Evolutionary conservation across 2,113 vertebrate species (phyloP).

Genomic region (Myxocyprinus asiaticus): DNA sequence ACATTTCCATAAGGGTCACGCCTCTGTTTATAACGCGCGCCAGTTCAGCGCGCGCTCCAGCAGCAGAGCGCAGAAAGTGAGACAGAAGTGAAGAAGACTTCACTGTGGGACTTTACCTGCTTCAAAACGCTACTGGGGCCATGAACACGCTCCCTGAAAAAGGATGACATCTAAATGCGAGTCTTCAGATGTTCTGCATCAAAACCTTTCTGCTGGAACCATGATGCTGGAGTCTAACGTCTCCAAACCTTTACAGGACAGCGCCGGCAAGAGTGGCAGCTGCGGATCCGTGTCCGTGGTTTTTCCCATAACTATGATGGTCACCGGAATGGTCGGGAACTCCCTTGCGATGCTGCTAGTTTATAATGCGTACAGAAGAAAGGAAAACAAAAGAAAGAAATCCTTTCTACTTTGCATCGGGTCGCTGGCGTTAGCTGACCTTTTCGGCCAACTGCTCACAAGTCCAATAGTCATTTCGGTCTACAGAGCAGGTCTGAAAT

Average conservation of each 20-base stretch:
- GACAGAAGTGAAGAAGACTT: not conserved
- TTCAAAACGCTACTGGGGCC: conserved; percentile 7
- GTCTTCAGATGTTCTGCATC: conserved; percentile 12
- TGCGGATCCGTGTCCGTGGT: conserved; percentile 83
- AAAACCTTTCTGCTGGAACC: conserved; percentile 41
- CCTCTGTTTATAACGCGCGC: conserved; percentile 41
- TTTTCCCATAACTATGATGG: conserved; percentile 91
- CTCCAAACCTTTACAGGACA: conserved; percentile 62
- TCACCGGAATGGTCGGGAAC: conserved; percentile 91
- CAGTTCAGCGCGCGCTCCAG: not conserved
- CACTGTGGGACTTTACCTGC: not conserved
- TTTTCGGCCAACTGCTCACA: conserved; percentile 90
- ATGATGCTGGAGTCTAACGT: conserved; percentile 71
- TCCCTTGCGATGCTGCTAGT: conserved; percentile 87
- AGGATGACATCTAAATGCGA: conserved; percentile 63
- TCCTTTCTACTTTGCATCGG: conserved; percentile 97
- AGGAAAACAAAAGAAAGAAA: conserved; percentile 82
- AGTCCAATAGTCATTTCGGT: conserved; percentile 93
- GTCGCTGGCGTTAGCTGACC: conserved; percentile 88
- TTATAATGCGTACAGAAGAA: conserved; percentile 82
- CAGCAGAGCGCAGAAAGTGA: conserved; percentile 19
- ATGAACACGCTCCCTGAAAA: conserved; percentile 10
- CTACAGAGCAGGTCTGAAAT: conserved; percentile 79
- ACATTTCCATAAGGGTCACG: conserved; percentile 34
- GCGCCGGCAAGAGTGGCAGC: conserved; percentile 48